These are phyloP conservation scores for Physocephala rufipes DNA, from an alignment of 2,888 invertebrate genomes.

Conservation along the genomic window DNA sequence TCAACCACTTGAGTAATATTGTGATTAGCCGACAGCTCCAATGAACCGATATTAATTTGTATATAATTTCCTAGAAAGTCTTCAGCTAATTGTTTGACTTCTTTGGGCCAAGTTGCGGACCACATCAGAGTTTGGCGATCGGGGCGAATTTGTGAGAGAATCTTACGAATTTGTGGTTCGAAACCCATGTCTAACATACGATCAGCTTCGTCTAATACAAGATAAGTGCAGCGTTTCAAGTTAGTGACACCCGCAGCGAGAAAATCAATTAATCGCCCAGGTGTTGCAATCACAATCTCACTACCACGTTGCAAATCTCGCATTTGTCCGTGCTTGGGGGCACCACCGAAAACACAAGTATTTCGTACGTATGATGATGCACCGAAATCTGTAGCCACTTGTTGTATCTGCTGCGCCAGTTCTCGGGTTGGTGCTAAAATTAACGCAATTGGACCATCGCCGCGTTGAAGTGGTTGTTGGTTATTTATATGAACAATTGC, in stretches of 20 bases:
- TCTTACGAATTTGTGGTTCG: slow-evolving; percentile 95
- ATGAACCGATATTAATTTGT: slow-evolving; percentile 89
- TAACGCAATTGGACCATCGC: slow-evolving; percentile 85
- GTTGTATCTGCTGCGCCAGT: slow-evolving; percentile 83
- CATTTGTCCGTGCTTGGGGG: slow-evolving; percentile 82
- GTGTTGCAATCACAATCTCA: slow-evolving; percentile 91
- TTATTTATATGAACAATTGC: slow-evolving; percentile 89
- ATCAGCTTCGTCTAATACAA: slow-evolving; percentile 92
- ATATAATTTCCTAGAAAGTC: slow-evolving; percentile 92
- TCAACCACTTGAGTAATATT: slow-evolving; percentile 88
- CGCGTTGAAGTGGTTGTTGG: slow-evolving; percentile 77
- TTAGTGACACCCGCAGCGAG: slow-evolving; percentile 81
- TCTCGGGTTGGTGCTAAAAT: slow-evolving; percentile 84
- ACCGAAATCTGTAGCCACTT: slow-evolving; percentile 86
- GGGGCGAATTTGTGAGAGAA: slow-evolving; percentile 92
- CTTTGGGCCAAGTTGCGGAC: slow-evolving; percentile 99
- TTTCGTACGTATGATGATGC: slow-evolving; percentile 80
- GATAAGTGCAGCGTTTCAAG: slow-evolving; percentile 82
- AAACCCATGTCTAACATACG: slow-evolving; percentile 99
- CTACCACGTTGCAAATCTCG: slow-evolving; percentile 82
- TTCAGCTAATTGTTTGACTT: slow-evolving; percentile 90
- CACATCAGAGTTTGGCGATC: slow-evolving; percentile 98
- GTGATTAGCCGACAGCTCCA: slow-evolving; percentile 88
- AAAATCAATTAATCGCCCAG: slow-evolving; percentile 90
- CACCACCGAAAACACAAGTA: slow-evolving; percentile 91